Percentiles rank a stretch among this genome's conserved stretches.
phyloP scores from a whole-genome alignment of 2,888 invertebrate species.

The Petrolisthes manimaculis region DNA sequence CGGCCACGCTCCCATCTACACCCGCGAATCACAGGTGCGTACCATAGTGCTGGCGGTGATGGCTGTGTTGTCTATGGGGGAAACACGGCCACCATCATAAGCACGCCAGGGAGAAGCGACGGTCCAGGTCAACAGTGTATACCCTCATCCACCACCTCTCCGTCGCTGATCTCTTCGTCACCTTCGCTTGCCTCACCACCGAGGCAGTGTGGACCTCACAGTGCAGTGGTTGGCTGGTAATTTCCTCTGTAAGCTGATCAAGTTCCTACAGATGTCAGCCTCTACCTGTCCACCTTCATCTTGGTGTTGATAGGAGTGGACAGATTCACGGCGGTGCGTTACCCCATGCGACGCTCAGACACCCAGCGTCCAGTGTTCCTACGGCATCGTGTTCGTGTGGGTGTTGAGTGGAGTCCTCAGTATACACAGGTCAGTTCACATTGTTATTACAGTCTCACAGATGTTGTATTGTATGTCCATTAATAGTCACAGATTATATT shows the following conservation, averaged over 20 bases:
- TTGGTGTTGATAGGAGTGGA: constrained; percentile 86
- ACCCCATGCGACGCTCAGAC: constrained; percentile 80
- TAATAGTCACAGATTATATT: too few species aligned
- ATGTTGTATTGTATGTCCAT: too few species aligned
- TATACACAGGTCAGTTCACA: constrained; percentile 78
- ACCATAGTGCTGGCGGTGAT: constrained; percentile 79
- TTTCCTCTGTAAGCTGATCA: constrained; percentile 82
- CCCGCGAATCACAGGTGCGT: constrained; percentile 71
- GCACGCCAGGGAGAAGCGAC: constrained; percentile 70
- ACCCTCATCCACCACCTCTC: constrained; percentile 85
- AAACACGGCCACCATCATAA: constrained; percentile 82
- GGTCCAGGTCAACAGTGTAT: constrained; percentile 73
- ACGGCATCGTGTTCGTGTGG: constrained; percentile 80
- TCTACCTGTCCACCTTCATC: constrained; percentile 86
- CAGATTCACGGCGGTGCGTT: constrained; percentile 83
- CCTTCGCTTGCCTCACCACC: constrained; percentile 83
- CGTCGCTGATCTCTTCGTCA: constrained; percentile 84
- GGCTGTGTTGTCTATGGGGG: constrained; percentile 80
- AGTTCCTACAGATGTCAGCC: constrained; percentile 81
- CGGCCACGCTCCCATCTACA: constrained; percentile 76
- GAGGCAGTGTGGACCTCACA: constrained; percentile 83
- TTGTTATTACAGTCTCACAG: background rate
- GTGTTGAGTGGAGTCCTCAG: constrained; percentile 81
- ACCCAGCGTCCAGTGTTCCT: constrained; percentile 77
- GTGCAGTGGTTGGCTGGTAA: constrained; percentile 87